Base-by-base conservation (phyloP, 2,797 vertebrate species). In the Lithobates pipiens region DNA sequence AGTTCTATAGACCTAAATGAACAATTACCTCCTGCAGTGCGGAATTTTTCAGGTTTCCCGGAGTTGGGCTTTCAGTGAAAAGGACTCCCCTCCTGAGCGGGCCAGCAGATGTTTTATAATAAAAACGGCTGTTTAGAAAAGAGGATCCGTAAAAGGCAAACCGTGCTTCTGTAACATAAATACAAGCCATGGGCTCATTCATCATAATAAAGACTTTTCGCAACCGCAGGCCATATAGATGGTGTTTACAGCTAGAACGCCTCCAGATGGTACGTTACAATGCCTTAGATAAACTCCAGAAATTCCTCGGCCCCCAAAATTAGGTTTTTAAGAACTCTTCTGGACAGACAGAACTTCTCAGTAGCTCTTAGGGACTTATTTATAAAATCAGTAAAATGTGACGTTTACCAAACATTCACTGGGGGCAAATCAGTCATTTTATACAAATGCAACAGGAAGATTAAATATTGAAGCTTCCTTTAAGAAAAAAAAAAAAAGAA, bases 81-180 rank as follows among this genome's bases (percentile, higher is more conserved):
- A 25, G 15, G 76, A 29, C 16, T 16, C 25, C 68, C 18, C 44
- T 13, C 3, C 10, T 10, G n/a, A 50, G 50, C 46, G 57, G 57
- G 79, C 50, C 16, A 1, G 67, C 79, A 81, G 79, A 81, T 61
- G 69, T 72, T 32, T 57, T 13, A 27, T 42, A 15, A 71, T 39
- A 42, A 72, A 81, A 69, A 54, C 21, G 32, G 27, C 61, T 46
- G 65, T 70, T 70, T 72, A 34, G 50, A 81, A 61, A 50, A 4
- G 23, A 36, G 50, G 69, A 57, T n/a, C 78, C 69, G 46, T 72
- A 81, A 72, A 81, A 81, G 79, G 79, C 23, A n/a, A 81, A 23
- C 25, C n/a, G 3, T 2, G 21, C 50, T 50, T 57, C 29, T 15
- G 68, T 27, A 5, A 71, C 21, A 79, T 71, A 71, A 34, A 72